These are phyloP conservation scores for Lepidothrix coronata DNA, from an alignment of 2,113 vertebrate genomes.

Conservation along the genomic window DNA sequence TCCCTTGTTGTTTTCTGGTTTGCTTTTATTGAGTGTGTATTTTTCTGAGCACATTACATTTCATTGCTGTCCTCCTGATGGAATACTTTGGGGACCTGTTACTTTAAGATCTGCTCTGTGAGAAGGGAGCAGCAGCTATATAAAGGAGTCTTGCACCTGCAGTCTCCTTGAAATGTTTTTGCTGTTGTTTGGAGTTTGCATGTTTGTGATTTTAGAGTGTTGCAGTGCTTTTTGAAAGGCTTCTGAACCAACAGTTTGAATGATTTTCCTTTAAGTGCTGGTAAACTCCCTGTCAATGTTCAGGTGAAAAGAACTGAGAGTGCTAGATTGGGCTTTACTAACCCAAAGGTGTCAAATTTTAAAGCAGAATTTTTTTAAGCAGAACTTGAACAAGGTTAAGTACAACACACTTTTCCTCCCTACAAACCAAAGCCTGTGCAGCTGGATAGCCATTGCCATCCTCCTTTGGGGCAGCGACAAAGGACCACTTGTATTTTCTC, in stretches of 20 bases:
- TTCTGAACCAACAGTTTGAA: background rate
- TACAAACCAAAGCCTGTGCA: background rate
- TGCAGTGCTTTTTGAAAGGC: background rate
- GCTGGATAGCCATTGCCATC: accelerated
- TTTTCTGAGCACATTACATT: background rate
- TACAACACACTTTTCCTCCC: accelerated
- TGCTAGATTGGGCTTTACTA: background rate
- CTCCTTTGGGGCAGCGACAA: background rate
- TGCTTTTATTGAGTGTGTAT: background rate
- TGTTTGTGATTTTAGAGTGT: background rate
- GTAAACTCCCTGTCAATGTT: background rate
- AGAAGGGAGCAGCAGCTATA: background rate
- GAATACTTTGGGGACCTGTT: background rate
- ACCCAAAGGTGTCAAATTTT: background rate
- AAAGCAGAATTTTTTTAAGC: background rate
- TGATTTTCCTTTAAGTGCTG: background rate
- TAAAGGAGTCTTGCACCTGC: background rate
- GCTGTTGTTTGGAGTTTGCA: background rate
- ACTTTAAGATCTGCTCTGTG: background rate
- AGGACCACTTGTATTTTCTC: background rate
- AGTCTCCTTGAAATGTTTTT: background rate
- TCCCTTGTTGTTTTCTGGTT: background rate
- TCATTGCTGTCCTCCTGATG: background rate
- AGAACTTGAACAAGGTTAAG: background rate
- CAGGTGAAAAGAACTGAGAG: background rate